Conservation (phyloP, 1,140 invertebrate species). For the Zaprionus ornatus region DNA sequence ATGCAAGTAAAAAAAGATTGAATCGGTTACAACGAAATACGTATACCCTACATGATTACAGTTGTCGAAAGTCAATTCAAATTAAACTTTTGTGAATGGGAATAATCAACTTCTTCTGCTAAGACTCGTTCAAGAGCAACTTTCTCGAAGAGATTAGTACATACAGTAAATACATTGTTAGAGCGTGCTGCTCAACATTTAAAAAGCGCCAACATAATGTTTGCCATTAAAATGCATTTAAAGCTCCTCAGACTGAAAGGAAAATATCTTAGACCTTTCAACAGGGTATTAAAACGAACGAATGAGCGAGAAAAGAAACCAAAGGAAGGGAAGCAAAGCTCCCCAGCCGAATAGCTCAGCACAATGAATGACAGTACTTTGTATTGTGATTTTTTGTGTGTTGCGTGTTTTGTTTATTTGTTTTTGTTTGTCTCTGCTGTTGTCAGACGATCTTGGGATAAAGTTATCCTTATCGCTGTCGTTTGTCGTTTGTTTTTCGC, state of each 20-base stretch:
- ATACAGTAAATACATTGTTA: neutral
- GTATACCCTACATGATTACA: slow-evolving; percentile 6
- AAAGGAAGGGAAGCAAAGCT: slow-evolving; percentile 10
- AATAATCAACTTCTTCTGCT: neutral
- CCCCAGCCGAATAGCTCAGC: slow-evolving; percentile 59
- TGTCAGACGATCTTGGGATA: slow-evolving; percentile 72
- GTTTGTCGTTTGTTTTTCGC: slow-evolving; percentile 41
- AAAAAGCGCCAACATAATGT: neutral
- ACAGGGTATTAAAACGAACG: slow-evolving; percentile 3
- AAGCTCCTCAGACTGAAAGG: neutral
- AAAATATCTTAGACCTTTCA: neutral
- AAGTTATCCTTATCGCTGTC: slow-evolving; percentile 67
- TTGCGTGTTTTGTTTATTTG: slow-evolving; percentile 61
- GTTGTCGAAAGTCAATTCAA: neutral
- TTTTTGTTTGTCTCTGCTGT: slow-evolving; percentile 56
- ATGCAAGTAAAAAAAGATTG: slow-evolving; percentile 37
- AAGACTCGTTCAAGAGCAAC: neutral
- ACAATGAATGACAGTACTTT: slow-evolving; percentile 79
- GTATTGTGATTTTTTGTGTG: slow-evolving; percentile 59
- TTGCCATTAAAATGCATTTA: neutral
- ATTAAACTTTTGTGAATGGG: neutral
- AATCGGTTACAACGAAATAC: neutral
- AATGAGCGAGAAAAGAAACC: neutral
- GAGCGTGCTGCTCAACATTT: neutral
- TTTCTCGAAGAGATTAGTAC: too few relatives aligned